phyloP scores from a whole-genome alignment of 2,888 invertebrate genomes.

The Athetis lepigone region DNA sequence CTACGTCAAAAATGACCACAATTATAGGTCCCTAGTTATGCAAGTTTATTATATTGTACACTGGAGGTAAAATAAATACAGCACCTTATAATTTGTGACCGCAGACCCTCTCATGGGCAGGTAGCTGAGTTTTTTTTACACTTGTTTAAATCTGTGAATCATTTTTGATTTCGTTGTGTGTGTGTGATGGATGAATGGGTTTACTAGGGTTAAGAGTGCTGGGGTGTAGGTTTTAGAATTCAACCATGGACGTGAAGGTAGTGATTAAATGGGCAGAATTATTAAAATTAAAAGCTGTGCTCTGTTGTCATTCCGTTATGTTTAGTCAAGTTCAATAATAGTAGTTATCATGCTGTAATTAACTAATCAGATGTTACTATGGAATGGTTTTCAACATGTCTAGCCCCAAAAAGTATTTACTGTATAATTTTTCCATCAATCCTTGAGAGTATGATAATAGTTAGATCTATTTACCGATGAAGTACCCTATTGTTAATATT shows the following conservation, averaged over 20 bases:
- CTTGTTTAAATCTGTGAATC: constrained; percentile 36
- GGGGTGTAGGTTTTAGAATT: constrained; percentile 19
- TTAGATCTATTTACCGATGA: no score
- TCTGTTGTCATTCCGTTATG: background rate
- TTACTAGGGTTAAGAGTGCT: constrained; percentile 12
- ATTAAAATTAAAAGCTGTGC: background rate
- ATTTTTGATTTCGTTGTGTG: constrained; percentile 25
- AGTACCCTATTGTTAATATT: no score
- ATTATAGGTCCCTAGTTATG: constrained; percentile 45
- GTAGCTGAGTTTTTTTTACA: constrained; percentile 48
- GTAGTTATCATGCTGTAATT: background rate
- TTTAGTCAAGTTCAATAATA: background rate
- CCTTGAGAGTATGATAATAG: no score
- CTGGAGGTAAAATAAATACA: constrained; percentile 63
- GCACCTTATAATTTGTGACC: constrained; percentile 68
- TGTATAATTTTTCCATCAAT: no score
- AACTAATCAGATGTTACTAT: no score
- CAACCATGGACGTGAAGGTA: background rate
- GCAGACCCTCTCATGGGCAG: constrained; percentile 56
- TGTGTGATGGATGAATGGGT: constrained; percentile 39
- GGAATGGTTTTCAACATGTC: no score
- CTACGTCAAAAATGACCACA: constrained; percentile 34
- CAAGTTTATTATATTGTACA: constrained; percentile 41
- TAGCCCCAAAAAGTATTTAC: no score
- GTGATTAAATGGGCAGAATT: constrained; percentile 5